phyloP scores from a whole-genome alignment of 2,888 invertebrate species.

The Drosophila prostipennis region DNA sequence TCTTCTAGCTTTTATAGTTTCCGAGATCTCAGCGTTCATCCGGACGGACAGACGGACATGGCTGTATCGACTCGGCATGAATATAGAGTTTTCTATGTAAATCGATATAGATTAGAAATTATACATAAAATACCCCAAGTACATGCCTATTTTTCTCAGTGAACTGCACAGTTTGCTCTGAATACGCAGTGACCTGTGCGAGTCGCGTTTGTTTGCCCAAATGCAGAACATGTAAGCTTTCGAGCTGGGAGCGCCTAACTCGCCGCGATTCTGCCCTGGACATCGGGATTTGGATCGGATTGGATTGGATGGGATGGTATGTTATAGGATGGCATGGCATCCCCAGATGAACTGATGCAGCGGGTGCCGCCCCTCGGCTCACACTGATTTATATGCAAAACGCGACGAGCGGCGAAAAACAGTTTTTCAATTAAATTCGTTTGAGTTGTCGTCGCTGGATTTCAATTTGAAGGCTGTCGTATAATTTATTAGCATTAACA shows the following conservation, averaged over 20 bases:
- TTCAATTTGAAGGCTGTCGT: constrained; percentile 77
- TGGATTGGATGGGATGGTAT: constrained; percentile 16
- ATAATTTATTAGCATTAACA: constrained; percentile 78
- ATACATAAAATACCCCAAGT: too few species aligned
- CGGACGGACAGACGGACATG: too few species aligned
- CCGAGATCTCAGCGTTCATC: too few species aligned
- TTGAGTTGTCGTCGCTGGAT: constrained; percentile 73
- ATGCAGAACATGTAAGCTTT: constrained; percentile 59
- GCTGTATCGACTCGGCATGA: too few species aligned
- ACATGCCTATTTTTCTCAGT: neutral
- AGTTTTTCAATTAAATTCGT: constrained; percentile 78
- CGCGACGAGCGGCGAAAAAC: constrained; percentile 61
- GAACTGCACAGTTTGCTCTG: constrained; percentile 50
- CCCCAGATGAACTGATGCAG: constrained; percentile 10
- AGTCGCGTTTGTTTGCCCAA: constrained; percentile 76
- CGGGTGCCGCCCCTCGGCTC: constrained; percentile 13
- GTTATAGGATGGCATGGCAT: constrained; percentile 2
- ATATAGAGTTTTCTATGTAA: too few species aligned
- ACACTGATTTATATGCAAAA: constrained; percentile 76
- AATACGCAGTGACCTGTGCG: constrained; percentile 75
- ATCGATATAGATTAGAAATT: too few species aligned
- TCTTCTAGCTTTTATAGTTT: too few species aligned
- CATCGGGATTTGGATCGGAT: constrained; percentile 32
- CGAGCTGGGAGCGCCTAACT: constrained; percentile 47
- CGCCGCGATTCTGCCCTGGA: constrained; percentile 49